Percentiles rank a stretch among this genome's conserved stretches.
Conservation (phyloP, 1,140 invertebrate genomes). For the Brachionus koreanus region DNA sequence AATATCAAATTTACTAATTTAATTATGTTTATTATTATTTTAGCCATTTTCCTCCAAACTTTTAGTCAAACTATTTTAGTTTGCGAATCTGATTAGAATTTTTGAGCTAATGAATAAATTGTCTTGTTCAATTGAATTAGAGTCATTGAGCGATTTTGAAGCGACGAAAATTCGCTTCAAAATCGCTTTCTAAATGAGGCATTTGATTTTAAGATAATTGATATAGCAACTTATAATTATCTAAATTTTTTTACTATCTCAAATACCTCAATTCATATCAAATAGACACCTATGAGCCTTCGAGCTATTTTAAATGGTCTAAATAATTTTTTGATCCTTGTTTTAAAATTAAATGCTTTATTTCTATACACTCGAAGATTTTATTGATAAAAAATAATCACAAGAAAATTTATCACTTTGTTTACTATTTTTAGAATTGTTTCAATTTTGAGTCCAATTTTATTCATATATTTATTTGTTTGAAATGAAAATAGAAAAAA, state of each 20-base stretch:
- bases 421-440: no score
- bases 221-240: neutral
- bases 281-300: neutral
- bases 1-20: conserved; percentile 33
- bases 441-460: no score
- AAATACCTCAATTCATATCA: neutral
- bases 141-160: neutral
- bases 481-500: no score
- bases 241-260: neutral
- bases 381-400: neutral
- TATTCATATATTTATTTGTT: no score
- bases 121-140: neutral
- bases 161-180: no score
- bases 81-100: neutral
- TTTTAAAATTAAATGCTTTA: neutral
- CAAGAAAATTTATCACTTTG: no score
- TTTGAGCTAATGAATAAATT: neutral
- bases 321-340: neutral
- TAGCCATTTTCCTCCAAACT: neutral
- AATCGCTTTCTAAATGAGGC: neutral
- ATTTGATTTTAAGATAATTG: no score
- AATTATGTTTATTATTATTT: conserved; percentile 20
- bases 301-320: neutral
- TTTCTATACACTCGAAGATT: neutral
- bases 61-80: neutral